A percentile compares a stretch with the other conserved stretches of the same genome.
These are phyloP conservation scores for Acleris holmiana DNA, from an alignment of 2,888 invertebrate species.

Conservation along the genomic window DNA sequence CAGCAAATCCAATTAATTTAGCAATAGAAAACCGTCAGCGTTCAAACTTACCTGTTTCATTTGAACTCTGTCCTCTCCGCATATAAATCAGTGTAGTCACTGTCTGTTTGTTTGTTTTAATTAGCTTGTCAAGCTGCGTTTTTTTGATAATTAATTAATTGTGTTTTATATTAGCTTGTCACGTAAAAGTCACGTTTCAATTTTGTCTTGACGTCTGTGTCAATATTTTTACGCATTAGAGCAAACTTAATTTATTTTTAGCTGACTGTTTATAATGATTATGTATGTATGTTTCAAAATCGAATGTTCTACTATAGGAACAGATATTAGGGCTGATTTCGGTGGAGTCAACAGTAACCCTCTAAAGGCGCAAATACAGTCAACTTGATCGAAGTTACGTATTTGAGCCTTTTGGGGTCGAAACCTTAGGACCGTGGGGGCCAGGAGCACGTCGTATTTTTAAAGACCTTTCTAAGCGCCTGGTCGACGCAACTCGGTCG, in stretches of 20 bases:
- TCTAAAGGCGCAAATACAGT: no score
- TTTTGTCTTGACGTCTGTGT: slow-evolving; percentile 32
- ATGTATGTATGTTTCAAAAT: no score
- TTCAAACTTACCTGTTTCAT: slow-evolving; percentile 15
- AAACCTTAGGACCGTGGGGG: no score
- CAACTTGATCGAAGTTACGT: no score
- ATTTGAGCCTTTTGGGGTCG: no score
- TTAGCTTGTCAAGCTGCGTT: slow-evolving; percentile 61
- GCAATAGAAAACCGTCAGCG: slow-evolving; percentile 3
- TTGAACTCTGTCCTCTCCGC: slow-evolving; percentile 44
- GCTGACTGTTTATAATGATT: no score
- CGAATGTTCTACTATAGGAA: no score
- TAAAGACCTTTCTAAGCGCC: no score
- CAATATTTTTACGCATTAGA: slow-evolving; percentile 1
- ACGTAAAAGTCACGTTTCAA: slow-evolving; percentile 35
- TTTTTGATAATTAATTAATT: slow-evolving; percentile 34
- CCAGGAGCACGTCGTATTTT: no score
- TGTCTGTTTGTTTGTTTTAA: slow-evolving; percentile 56
- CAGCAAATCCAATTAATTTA: neutral
- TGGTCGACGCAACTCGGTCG: no score
- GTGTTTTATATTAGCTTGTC: slow-evolving; percentile 29
- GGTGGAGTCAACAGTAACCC: no score
- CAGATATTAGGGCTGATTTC: no score
- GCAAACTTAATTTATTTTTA: slow-evolving; percentile 8
- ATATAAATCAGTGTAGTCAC: slow-evolving; percentile 52